Evolutionary conservation across 1,140 invertebrate species (phyloP).

Genomic region (Anoplophora glabripennis): DNA sequence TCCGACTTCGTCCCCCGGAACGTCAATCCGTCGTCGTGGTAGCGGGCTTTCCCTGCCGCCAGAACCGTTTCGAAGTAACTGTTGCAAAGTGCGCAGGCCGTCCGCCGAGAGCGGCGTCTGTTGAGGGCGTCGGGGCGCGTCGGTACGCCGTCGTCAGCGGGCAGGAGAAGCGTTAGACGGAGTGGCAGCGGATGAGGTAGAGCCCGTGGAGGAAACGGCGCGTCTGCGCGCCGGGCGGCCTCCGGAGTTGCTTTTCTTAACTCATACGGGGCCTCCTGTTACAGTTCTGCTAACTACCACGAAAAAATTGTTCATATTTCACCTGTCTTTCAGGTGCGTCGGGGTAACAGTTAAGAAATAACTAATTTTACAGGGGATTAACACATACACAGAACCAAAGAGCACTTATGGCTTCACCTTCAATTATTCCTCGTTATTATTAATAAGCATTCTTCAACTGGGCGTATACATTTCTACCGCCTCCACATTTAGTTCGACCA

Average conservation of each 20-base stretch:
- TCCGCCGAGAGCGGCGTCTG: conserved; percentile 11
- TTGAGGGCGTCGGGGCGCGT: conserved; percentile 13
- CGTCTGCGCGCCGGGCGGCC: background rate
- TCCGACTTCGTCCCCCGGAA: background rate
- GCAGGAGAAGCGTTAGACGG: conserved; percentile 12
- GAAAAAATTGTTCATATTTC: no score
- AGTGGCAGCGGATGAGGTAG: conserved; percentile 8
- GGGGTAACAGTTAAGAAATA: background rate
- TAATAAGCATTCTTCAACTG: no score
- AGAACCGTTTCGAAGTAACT: background rate
- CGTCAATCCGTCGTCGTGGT: background rate
- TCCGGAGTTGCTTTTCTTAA: background rate
- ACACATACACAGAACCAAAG: background rate
- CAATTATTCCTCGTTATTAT: no score
- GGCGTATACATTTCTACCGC: no score
- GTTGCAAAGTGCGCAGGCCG: conserved; percentile 3
- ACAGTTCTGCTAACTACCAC: no score
- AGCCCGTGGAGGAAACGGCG: background rate
- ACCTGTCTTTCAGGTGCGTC: no score
- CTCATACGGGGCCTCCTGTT: background rate
- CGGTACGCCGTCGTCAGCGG: background rate
- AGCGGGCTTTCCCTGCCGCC: background rate
- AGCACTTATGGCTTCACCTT: no score
- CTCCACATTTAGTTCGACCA: no score
- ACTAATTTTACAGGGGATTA: background rate